phyloP scores from a whole-genome alignment of 2,888 invertebrate species.

The Epiperipatus broadwayi region DNA sequence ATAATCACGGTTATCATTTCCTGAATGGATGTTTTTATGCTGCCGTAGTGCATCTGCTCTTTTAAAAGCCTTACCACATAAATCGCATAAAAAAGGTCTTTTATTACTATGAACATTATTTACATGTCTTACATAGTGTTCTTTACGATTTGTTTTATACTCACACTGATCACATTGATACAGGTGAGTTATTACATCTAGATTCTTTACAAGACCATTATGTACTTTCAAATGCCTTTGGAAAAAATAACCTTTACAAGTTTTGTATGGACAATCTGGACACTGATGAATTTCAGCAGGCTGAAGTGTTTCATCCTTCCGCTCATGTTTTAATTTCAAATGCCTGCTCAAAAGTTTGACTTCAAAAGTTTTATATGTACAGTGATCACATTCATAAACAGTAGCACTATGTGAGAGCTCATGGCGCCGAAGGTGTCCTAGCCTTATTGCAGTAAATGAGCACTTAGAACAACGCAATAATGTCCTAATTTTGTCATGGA shows the following conservation, averaged over 20 bases:
- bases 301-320: slow-evolving; percentile 10
- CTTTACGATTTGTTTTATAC: slow-evolving; percentile 27
- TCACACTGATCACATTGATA: slow-evolving; percentile 27
- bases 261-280: slow-evolving; percentile 22
- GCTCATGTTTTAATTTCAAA: slow-evolving; percentile 21
- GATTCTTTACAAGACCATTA: slow-evolving; percentile 14
- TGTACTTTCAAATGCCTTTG: slow-evolving; percentile 23
- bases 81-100: slow-evolving; percentile 35
- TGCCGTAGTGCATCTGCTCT: slow-evolving; percentile 33
- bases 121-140: slow-evolving; percentile 27
- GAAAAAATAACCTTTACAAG: slow-evolving; percentile 20
- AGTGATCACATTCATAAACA: slow-evolving; percentile 21
- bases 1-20: slow-evolving; percentile 19
- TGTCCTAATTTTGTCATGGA: slow-evolving; percentile 25
- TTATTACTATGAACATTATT: slow-evolving; percentile 34
- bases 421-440: slow-evolving; percentile 27
- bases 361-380: slow-evolving; percentile 24
- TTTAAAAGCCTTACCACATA: slow-evolving; percentile 36
- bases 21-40: slow-evolving; percentile 30
- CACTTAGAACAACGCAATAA: slow-evolving; percentile 25
- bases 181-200: slow-evolving; percentile 12
- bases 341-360: slow-evolving; percentile 21
- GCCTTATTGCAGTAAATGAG: slow-evolving; percentile 26
- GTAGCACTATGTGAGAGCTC: slow-evolving; percentile 25
- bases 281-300: too few relatives aligned